Conservation (phyloP, 2,797 vertebrate species). For the Holocentrus rufus region DNA sequence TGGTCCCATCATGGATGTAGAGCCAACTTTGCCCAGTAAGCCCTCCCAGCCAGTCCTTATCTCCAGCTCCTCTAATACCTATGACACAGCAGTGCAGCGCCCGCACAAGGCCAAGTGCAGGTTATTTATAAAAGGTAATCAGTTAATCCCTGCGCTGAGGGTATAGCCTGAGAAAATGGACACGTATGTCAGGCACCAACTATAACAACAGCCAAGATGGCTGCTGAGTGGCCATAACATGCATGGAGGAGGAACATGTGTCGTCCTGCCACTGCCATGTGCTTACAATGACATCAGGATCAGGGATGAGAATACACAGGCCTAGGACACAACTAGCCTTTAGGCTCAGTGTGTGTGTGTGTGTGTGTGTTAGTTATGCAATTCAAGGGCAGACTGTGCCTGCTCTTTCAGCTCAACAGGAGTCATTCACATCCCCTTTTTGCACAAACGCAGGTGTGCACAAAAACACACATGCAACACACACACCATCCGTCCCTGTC, state of each 20-base stretch:
- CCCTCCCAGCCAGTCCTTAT: background rate
- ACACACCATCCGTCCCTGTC: background rate
- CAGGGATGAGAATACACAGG: slow-evolving; percentile 2
- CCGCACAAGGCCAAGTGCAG: slow-evolving; percentile 60
- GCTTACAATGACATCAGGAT: slow-evolving; percentile 5
- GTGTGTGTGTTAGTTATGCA: background rate
- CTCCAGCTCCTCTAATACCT: slow-evolving; percentile 48
- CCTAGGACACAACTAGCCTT: background rate
- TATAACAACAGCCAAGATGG: slow-evolving; percentile 35
- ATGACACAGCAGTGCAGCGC: slow-evolving; percentile 63
- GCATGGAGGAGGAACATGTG: slow-evolving; percentile 1
- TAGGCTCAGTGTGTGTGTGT: background rate
- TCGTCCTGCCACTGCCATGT: slow-evolving; percentile 17
- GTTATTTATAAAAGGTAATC: slow-evolving; percentile 80
- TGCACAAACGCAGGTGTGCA: background rate
- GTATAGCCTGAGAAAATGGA: slow-evolving; percentile 53
- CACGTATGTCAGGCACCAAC: slow-evolving; percentile 35
- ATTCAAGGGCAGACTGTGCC: background rate
- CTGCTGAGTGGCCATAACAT: slow-evolving; percentile 9
- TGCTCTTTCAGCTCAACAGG: background rate
- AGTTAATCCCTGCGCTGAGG: slow-evolving; percentile 68
- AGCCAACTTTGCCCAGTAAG: background rate
- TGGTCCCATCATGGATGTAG: slow-evolving; percentile 13
- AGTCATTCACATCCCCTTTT: background rate
- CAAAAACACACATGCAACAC: background rate